Conservation (phyloP, 2,888 invertebrate genomes). For the Pristionchus exspectatus region DNA sequence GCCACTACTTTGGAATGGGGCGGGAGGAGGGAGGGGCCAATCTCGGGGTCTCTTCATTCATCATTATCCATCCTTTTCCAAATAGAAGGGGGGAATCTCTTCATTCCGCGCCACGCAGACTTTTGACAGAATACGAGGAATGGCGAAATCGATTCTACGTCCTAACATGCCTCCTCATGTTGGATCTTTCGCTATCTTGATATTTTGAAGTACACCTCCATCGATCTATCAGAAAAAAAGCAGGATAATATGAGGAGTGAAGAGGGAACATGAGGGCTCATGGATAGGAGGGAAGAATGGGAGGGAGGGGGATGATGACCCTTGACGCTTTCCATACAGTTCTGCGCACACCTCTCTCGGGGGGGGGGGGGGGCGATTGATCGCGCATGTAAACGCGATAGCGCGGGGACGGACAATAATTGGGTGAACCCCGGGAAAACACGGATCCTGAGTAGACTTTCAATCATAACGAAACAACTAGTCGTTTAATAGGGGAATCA, state of each 20-base stretch:
- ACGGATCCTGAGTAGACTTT: too few species aligned
- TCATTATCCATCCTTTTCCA: too few species aligned
- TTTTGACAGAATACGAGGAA: too few species aligned
- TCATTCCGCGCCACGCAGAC: too few species aligned
- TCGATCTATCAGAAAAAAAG: too few species aligned
- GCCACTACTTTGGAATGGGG: constrained; percentile 2
- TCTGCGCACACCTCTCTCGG: neutral
- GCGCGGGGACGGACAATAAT: neutral
- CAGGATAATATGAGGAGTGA: neutral
- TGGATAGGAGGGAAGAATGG: neutral
- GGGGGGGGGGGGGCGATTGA: neutral
- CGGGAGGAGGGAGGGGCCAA: neutral
- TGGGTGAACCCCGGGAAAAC: neutral
- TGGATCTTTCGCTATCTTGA: too few species aligned
- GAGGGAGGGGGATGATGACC: constrained; percentile 24
- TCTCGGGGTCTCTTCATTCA: neutral
- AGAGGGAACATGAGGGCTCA: neutral
- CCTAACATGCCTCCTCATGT: too few species aligned
- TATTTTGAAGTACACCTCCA: too few species aligned
- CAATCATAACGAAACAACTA: too few species aligned
- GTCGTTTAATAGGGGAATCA: too few species aligned
- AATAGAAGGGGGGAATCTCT: too few species aligned
- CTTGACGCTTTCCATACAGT: neutral
- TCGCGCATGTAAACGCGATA: neutral
- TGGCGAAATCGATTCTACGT: too few species aligned